Evolutionary conservation across 2,888 invertebrate species (phyloP).

Genomic region (Nymphalis urticae): DNA sequence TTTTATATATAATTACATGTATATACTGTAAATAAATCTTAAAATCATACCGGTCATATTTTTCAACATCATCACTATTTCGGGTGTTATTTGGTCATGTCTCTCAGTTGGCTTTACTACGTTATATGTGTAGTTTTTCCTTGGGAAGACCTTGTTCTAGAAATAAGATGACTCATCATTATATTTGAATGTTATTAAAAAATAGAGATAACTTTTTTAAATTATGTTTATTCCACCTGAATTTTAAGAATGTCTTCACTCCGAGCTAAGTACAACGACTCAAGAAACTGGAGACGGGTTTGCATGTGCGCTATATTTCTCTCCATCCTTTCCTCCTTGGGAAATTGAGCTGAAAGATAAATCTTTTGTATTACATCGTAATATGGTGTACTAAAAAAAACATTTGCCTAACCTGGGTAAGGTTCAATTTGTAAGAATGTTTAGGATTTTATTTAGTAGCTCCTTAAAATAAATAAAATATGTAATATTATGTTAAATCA

Average conservation of each 20-base stretch:
- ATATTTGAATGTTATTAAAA: neutral
- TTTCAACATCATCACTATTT: constrained; percentile 38
- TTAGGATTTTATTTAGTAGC: no score
- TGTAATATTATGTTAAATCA: no score
- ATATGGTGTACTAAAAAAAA: neutral
- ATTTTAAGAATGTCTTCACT: constrained; percentile 6
- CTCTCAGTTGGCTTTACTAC: constrained; percentile 10
- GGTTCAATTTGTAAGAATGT: no score
- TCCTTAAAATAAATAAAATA: no score
- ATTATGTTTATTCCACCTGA: neutral
- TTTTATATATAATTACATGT: neutral
- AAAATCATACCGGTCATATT: constrained; percentile 40
- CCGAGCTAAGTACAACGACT: constrained; percentile 26
- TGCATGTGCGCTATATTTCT: constrained; percentile 88
- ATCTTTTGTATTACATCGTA: neutral
- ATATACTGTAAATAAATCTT: neutral
- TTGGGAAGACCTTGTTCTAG: constrained; percentile 25
- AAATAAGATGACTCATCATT: constrained; percentile 11
- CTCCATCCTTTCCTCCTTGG: constrained; percentile 84
- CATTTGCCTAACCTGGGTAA: no score
- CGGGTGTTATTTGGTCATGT: constrained; percentile 28
- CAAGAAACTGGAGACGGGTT: constrained; percentile 56
- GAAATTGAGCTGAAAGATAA: constrained; percentile 75
- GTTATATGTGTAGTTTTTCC: constrained; percentile 18
- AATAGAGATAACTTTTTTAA: neutral